Conservation (phyloP, 2,797 vertebrate species). For the Silurus aristotelis region DNA sequence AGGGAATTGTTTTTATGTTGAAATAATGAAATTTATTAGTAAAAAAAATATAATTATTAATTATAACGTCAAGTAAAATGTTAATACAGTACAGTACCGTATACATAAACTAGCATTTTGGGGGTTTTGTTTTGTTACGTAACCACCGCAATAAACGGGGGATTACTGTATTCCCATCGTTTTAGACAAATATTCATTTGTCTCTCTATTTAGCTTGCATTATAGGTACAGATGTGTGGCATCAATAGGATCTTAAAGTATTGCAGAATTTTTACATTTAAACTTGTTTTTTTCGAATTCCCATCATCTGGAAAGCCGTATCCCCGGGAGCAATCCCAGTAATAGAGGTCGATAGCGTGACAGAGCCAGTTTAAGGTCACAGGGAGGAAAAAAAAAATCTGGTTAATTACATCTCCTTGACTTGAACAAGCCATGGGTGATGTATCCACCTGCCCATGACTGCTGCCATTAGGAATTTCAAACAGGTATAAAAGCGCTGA, state of each 20-base stretch:
- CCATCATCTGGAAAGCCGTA: conserved; percentile 50
- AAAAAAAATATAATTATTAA: no score
- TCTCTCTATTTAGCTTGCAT: neutral
- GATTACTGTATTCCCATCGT: no score
- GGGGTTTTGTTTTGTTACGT: no score
- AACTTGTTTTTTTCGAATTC: neutral
- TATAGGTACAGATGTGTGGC: neutral
- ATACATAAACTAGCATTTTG: no score
- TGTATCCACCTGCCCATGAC: conserved; percentile 66
- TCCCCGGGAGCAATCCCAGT: conserved; percentile 46
- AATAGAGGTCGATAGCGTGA: conserved; percentile 47
- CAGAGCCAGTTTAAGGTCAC: conserved; percentile 71
- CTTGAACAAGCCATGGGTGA: conserved; percentile 30
- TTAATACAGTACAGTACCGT: no score
- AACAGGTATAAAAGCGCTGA: conserved; percentile 71
- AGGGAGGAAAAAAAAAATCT: conserved; percentile 57
- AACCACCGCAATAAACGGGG: no score
- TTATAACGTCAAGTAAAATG: no score
- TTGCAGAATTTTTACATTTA: neutral
- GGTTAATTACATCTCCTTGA: conserved; percentile 52
- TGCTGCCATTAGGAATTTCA: conserved; percentile 72
- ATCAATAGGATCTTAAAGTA: neutral
- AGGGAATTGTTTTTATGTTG: no score
- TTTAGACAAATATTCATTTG: neutral
- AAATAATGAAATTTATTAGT: no score